Percentiles rank a stretch among this genome's conserved stretches.
These are phyloP conservation scores for Poeciliopsis paucimaculata DNA, from an alignment of 2,797 vertebrate species.

Conservation along the genomic window DNA sequence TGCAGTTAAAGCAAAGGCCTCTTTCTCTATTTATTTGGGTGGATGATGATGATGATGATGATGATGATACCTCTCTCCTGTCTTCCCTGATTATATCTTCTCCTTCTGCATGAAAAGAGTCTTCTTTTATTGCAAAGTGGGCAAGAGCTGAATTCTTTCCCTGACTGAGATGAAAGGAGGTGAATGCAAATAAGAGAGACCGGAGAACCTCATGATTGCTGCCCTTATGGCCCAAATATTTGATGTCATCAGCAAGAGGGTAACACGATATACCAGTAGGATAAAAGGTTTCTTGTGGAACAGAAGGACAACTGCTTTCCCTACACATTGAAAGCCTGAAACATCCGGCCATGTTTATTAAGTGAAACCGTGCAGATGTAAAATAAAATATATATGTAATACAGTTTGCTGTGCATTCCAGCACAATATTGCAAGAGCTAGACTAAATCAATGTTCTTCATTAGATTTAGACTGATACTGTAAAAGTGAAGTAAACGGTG, in stretches of 20 bases:
- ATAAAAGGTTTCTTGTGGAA: slow-evolving; percentile 4
- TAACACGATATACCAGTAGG: slow-evolving; percentile 29
- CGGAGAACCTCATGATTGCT: slow-evolving; percentile 12
- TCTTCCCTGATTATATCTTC: slow-evolving; percentile 52
- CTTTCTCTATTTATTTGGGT: slow-evolving; percentile 34
- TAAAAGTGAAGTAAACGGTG: slow-evolving; percentile 54
- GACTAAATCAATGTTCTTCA: slow-evolving; percentile 61
- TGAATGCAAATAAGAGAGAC: slow-evolving; percentile 39
- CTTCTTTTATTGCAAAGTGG: slow-evolving; percentile 50
- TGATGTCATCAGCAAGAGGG: slow-evolving; percentile 33
- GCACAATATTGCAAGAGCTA: slow-evolving; percentile 72
- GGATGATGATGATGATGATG: slow-evolving; percentile 40
- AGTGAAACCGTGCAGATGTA: not conserved
- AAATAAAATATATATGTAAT: slow-evolving; percentile 33
- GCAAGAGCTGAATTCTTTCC: slow-evolving; percentile 54
- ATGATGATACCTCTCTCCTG: slow-evolving; percentile 47
- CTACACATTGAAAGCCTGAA: slow-evolving; percentile 21
- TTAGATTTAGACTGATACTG: slow-evolving; percentile 65
- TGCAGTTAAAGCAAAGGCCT: slow-evolving; percentile 24
- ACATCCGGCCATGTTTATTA: not conserved
- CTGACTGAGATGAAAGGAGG: slow-evolving; percentile 56
- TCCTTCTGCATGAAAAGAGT: slow-evolving; percentile 37
- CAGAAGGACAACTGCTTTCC: slow-evolving; percentile 21
- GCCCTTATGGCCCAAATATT: slow-evolving; percentile 27
- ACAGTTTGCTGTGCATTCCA: slow-evolving; percentile 66